Evolutionary conservation across 2,113 vertebrate genomes (phyloP), one percentile per base, ranked within the genome.

Genomic region (Bufo bufo): DNA sequence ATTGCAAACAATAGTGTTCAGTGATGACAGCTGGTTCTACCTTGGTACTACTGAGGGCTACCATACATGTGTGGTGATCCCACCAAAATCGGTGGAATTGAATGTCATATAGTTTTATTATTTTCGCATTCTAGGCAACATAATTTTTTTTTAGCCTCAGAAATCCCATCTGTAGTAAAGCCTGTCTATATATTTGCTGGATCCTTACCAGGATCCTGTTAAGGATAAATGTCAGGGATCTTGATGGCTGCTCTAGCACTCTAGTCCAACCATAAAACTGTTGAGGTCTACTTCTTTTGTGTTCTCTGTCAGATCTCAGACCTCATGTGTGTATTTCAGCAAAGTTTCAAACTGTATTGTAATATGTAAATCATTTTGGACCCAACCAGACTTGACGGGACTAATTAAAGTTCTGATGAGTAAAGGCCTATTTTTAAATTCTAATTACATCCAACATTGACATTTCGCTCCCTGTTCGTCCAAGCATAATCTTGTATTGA

Each of bases 401-500:
- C 83, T 56, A 74, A 85, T 85, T 72, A 85, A 58, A 56, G 69
- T 75, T 58, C 23, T 52, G 63, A 84, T 84, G 82, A 84, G 82
- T 84, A 84, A 84, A 69, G 20, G 71, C 45, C 82, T 84, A 84
- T 84, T 84, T 84, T 71, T 54, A 65, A 54, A 84, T 49, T 71
- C 82, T 86, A 86, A 86, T 86, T 77, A 50, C 84, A 65, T 49
- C 47, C 72, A 86, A 47, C 71, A 58, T 47, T 85, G 71, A 59
- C 63, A 52, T 47, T 59, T 43, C 6, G 65, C 54, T 59, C 54
- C 69, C 43, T 49, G 16, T 87, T 84, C 90, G 89, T 93, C 92
- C 93, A 94, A 94, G 92, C 92, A 92, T 94, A 95, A 93, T 89
- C 91, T 92, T 92, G 93, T 92, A 92, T 91, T 92, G 91, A 92